Base-by-base conservation (phyloP, 2,113 vertebrate species). In the Salvelinus sp. region DNA sequence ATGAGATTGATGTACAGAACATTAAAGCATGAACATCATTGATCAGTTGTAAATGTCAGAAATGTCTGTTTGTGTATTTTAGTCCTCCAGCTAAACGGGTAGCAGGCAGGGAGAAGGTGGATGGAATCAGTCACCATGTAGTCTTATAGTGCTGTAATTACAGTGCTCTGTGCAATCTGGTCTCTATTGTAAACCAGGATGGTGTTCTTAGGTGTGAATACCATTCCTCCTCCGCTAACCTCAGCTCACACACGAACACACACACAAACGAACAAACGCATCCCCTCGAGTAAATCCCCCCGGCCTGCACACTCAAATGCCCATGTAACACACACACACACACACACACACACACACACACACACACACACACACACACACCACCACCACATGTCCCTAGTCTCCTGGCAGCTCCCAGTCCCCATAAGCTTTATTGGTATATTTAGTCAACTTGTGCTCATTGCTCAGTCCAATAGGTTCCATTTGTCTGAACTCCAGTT, bases 401-500 rank as follows among this genome's bases (percentile, higher is more conserved):
- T 13, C 57, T 77, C 76, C 71, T 72, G 58, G 80, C 76, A 73
- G 76, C 57, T 74, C 68, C 63, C 72, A 60, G 28, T 44, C 30
- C 58, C 33, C 30, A 44, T 28, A 33, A 25, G 69, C 78, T 16
- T 47, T 70, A 72, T 64, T 69, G 69, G 79, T 83, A 78, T 82
- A 87, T 86, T 88, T 87, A 82, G 79, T 28, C 57, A 23, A 88
- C 66, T 89, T 88, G 79, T 80, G 66, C 84, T 84, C 84, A 76
- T 86, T 86, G 79, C 85, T 80, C 77, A 80, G 87, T 89, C 85
- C 79, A 88, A 74, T 87, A 73, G 82, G 85, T 87, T 90, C 86
- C 86, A 88, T 88, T 91, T 85, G 87, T 89, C 81, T 91, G 79
- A 89, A 80, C 76, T 85, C 83, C 82, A 79, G 87, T 91, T 82